A percentile compares a stretch with the other conserved stretches of the same genome.
Conservation (phyloP, 2,113 vertebrate species). For the Macrotus californicus region DNA sequence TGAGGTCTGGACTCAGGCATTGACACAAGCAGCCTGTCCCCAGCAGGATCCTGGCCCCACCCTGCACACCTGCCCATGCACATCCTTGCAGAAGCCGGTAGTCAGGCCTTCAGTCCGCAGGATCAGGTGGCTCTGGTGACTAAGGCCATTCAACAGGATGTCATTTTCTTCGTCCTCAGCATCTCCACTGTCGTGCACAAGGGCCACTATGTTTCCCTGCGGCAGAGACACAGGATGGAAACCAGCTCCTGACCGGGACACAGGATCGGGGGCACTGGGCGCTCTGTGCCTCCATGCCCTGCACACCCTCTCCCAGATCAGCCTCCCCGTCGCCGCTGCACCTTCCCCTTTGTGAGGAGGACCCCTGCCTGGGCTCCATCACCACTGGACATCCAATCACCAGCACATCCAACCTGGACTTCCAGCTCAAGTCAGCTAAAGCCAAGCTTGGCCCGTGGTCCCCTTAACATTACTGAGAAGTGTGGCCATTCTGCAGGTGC, state of each 20-base stretch:
- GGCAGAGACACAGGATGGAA: not conserved
- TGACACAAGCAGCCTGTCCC: accelerated
- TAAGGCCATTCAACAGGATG: conserved; percentile 83
- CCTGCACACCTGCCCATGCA: conserved; percentile 89
- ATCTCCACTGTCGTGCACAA: conserved; percentile 78
- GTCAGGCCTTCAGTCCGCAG: conserved; percentile 88
- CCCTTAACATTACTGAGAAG: not conserved
- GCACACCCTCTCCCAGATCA: not conserved
- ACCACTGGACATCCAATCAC: not conserved
- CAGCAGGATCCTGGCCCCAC: not conserved
- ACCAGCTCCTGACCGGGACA: not conserved
- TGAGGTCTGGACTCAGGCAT: not conserved
- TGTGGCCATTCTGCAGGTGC: not conserved
- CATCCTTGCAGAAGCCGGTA: conserved; percentile 94
- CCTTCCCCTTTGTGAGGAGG: too few relatives aligned
- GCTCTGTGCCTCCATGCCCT: not conserved
- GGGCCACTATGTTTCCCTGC: conserved; percentile 89
- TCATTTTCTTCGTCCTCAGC: conserved; percentile 80
- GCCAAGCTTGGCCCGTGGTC: not conserved
- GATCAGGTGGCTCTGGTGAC: conserved; percentile 88
- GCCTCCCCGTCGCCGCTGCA: not conserved
- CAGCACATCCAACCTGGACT: not conserved
- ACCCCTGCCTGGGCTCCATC: not conserved
- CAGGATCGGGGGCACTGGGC: accelerated
- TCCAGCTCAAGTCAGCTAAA: not conserved